A percentile compares a stretch with the other conserved stretches of the same genome.
Evolutionary conservation across 2,888 invertebrate genomes (phyloP).

Genomic region (Euphydryas editha): DNA sequence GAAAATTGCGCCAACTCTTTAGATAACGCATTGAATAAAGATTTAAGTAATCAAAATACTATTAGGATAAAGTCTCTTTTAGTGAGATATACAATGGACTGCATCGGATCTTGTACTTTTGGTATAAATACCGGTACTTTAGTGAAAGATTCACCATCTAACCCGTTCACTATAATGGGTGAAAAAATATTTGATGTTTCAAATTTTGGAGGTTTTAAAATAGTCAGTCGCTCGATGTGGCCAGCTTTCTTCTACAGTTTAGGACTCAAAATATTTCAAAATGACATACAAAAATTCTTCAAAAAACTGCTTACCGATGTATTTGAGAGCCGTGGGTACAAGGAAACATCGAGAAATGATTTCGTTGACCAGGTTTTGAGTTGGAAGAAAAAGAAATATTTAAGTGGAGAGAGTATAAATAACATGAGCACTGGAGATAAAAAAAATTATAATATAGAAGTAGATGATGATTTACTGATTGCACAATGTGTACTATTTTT

Average conservation of each 20-base stretch:
- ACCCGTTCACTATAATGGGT: slow-evolving; percentile 53
- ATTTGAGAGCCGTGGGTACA: slow-evolving; percentile 52
- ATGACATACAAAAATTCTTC: slow-evolving; percentile 51
- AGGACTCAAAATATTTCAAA: slow-evolving; percentile 50
- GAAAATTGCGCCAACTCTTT: slow-evolving; percentile 52
- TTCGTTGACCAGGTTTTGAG: slow-evolving; percentile 57
- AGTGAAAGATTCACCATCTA: slow-evolving; percentile 45
- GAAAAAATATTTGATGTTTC: slow-evolving; percentile 50
- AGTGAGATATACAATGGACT: slow-evolving; percentile 61
- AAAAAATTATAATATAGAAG: slow-evolving; percentile 32
- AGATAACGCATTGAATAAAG: slow-evolving; percentile 52
- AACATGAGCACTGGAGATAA: slow-evolving; percentile 46
- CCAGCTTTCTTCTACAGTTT: slow-evolving; percentile 56
- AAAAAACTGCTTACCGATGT: slow-evolving; percentile 48
- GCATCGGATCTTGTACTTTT: slow-evolving; percentile 59
- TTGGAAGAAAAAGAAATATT: slow-evolving; percentile 49
- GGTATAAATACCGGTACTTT: slow-evolving; percentile 59
- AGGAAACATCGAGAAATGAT: slow-evolving; percentile 53
- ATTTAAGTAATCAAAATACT: slow-evolving; percentile 33
- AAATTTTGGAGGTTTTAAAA: slow-evolving; percentile 48
- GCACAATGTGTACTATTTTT: slow-evolving; percentile 80
- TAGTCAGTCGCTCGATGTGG: slow-evolving; percentile 52
- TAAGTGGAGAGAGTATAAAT: slow-evolving; percentile 55
- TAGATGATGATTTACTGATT: slow-evolving; percentile 70
- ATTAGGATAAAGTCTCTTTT: slow-evolving; percentile 52